Base-by-base conservation (phyloP, 1,140 invertebrate species). In the Nasonia giraulti region DNA sequence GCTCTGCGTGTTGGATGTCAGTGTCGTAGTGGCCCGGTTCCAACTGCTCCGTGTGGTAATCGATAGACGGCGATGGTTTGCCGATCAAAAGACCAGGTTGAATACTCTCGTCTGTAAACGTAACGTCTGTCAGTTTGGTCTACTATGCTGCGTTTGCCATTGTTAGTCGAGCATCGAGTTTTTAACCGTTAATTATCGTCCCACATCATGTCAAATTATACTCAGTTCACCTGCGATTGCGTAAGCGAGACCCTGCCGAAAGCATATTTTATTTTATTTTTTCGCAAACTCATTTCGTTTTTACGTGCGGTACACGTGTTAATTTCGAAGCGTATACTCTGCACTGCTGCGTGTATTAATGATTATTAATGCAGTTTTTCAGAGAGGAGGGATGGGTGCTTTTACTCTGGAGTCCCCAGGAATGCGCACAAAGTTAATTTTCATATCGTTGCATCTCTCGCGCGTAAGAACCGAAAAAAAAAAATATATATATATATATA, bases 71-170 rank as follows among this genome's bases (percentile, higher is more conserved):
- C 71, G 76, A 86, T 71, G 89, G 87, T 80, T 89, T 90, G 76
- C 84, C 83, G 74, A 90, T 88, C 86, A 90, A 86, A 6, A 90
- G 84, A 33, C 90, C 90, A 6, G 88, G 82, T 55, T 87, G 20
- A 85, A 85, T 33, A 71, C 87, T 87, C 80, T 88, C 83, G 84
- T 90, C 91, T 93, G 89, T 89, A 92, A 92, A 92, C 86, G 91
- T 91, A 86, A 91, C 89, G 90, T 91, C 89, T 87, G 90, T 91
- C 89, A 90, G 89, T 89, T 44, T 47, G 37, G 66, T 68, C 17
- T 77, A 71, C 12, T 68, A 17, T 1, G 27, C 27, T 27, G 27
- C 27, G 27, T 27, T 27, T 27, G 27, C 40, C 77, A 11, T 0
- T 20, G 75, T 83, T 83, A 83, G 50, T 75, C 73, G 50, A 47